These are phyloP conservation scores for Cettia cetti DNA, from an alignment of 2,113 vertebrate species.

Conservation along the genomic window DNA sequence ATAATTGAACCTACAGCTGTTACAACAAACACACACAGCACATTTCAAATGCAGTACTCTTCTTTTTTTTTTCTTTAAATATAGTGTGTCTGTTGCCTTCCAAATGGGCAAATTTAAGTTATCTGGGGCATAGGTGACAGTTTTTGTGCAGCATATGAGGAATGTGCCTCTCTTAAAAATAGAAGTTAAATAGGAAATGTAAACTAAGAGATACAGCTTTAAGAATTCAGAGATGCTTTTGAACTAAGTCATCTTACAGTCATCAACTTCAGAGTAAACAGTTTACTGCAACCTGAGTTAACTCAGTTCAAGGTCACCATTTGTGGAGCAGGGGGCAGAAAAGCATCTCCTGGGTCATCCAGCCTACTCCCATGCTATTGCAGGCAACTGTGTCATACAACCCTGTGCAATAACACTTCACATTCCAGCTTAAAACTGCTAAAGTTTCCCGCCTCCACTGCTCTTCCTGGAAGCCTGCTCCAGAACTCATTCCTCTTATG, in stretches of 20 bases:
- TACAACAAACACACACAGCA: not conserved
- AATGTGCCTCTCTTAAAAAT: not conserved
- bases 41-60: not conserved
- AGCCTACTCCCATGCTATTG: slow-evolving; percentile 31
- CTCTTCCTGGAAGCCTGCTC: not conserved
- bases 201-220: not conserved
- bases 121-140: not conserved
- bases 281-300: slow-evolving; percentile 23
- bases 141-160: not conserved
- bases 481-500: not conserved
- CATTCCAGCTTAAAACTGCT: not conserved
- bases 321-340: not conserved
- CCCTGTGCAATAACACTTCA: not conserved
- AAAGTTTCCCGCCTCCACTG: not conserved
- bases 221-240: slow-evolving; percentile 23
- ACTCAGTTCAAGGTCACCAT: slow-evolving; percentile 33
- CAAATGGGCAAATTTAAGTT: not conserved
- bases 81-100: not conserved
- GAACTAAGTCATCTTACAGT: slow-evolving; percentile 13
- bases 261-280: not conserved
- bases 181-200: not conserved
- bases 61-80: not conserved
- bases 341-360: not conserved
- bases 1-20: not conserved
- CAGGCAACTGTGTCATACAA: slow-evolving; percentile 21